Conservation (phyloP, 2,888 invertebrate genomes). For the Diplolepis rosae region DNA sequence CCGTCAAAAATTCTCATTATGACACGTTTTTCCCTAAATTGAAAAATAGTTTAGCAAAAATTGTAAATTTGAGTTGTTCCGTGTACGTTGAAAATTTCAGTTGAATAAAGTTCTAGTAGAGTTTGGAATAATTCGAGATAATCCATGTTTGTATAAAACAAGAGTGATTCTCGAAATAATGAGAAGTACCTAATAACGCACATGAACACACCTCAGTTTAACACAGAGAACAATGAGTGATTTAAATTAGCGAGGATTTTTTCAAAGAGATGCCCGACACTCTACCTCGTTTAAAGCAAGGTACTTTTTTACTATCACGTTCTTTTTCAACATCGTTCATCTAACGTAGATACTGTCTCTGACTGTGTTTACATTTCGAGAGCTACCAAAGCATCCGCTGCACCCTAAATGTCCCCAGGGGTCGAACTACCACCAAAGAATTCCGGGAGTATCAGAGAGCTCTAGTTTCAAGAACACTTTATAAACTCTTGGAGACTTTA, state of each 20-base stretch:
- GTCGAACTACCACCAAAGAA: neutral
- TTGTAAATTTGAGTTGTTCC: no score
- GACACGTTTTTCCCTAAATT: no score
- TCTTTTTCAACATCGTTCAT: neutral
- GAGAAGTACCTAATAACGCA: no score
- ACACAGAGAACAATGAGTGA: neutral
- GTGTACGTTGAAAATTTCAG: no score
- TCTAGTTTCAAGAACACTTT: neutral
- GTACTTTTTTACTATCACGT: neutral
- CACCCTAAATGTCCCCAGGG: neutral
- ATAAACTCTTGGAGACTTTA: neutral
- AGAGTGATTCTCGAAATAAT: neutral
- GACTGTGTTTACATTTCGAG: neutral
- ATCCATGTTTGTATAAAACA: neutral
- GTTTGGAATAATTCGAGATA: no score
- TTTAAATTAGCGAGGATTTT: conserved; percentile 1
- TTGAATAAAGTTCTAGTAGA: no score
- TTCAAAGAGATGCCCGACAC: neutral
- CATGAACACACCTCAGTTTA: neutral
- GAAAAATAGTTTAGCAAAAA: no score
- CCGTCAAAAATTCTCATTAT: no score
- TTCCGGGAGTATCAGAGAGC: neutral
- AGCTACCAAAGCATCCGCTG: neutral
- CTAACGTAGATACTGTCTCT: neutral
- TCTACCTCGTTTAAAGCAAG: neutral